These are phyloP conservation scores for Papilio elwesi DNA, from an alignment of 2,888 invertebrate genomes.

Conservation along the genomic window DNA sequence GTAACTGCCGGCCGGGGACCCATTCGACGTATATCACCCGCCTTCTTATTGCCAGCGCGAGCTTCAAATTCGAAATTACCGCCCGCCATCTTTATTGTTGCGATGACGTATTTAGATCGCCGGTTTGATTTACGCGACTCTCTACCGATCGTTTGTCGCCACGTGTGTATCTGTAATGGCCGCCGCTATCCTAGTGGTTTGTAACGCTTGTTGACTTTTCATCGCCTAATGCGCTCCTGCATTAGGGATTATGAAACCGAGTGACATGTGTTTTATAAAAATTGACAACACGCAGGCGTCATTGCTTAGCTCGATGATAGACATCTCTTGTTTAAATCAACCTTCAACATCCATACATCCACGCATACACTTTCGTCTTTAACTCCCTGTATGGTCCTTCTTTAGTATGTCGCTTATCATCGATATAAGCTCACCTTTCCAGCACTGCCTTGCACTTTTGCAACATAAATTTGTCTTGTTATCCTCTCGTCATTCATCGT, in stretches of 20 bases:
- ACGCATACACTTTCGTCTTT: too few species aligned
- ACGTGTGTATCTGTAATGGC: conserved; percentile 35
- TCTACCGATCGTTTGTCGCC: conserved; percentile 42
- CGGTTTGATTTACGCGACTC: conserved; percentile 59
- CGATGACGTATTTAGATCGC: conserved; percentile 71
- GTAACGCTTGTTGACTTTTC: conserved; percentile 23
- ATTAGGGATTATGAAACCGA: conserved; percentile 19
- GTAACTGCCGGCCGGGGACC: conserved; percentile 71
- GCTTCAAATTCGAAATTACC: conserved; percentile 64
- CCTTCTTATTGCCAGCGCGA: conserved; percentile 59
- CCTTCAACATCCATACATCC: too few species aligned
- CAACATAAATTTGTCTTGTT: too few species aligned
- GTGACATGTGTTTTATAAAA: conserved; percentile 18
- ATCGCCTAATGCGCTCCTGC: conserved; percentile 14
- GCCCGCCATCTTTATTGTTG: conserved; percentile 64
- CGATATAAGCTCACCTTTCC: too few species aligned
- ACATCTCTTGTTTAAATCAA: conserved; percentile 20
- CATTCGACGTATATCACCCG: conserved; percentile 63
- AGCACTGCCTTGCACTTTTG: too few species aligned
- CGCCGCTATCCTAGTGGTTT: background rate
- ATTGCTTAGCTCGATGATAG: conserved; percentile 17
- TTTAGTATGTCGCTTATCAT: too few species aligned
- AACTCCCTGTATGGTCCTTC: too few species aligned
- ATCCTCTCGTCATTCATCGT: too few species aligned
- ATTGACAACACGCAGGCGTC: conserved; percentile 19